A percentile compares a stretch with the other conserved stretches of the same genome.
Evolutionary conservation across 2,888 invertebrate genomes (phyloP).

Genomic region (Flexamia atlantica): DNA sequence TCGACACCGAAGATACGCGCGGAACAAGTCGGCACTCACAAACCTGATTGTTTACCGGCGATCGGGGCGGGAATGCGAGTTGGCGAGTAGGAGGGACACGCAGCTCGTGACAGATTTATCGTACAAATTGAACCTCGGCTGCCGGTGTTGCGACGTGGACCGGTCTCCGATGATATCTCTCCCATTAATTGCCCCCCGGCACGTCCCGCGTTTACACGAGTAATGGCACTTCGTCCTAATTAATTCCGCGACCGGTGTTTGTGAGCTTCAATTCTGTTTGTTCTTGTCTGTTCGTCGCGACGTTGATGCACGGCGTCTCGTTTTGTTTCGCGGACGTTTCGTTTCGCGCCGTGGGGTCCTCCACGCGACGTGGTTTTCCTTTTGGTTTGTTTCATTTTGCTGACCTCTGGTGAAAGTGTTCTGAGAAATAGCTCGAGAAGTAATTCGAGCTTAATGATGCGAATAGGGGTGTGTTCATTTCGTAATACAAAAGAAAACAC

Average conservation of each 20-base stretch:
- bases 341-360: not conserved
- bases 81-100: constrained; percentile 12
- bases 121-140: constrained; percentile 52
- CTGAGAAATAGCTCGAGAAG: too few relatives aligned
- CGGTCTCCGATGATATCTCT: constrained; percentile 37
- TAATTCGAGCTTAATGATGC: too few relatives aligned
- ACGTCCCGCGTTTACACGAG: constrained; percentile 30
- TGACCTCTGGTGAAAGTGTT: too few relatives aligned
- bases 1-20: not conserved
- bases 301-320: not conserved
- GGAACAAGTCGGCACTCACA: too few relatives aligned
- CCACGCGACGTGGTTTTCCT: too few relatives aligned
- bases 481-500: too few relatives aligned
- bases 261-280: constrained; percentile 18
- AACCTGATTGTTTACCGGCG: constrained; percentile 16
- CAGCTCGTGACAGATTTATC: constrained; percentile 48
- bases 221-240: constrained; percentile 39
- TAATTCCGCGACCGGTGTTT: constrained; percentile 31
- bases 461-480: too few relatives aligned
- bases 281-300: not conserved
- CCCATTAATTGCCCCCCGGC: constrained; percentile 34
- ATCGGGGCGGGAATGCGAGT: constrained; percentile 10
- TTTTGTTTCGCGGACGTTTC: not conserved
- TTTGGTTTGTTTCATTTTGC: too few relatives aligned
- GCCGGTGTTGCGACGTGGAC: constrained; percentile 25